Evolutionary conservation across 2,797 vertebrate species (phyloP).

Genomic region (Bradypodion ventrale): DNA sequence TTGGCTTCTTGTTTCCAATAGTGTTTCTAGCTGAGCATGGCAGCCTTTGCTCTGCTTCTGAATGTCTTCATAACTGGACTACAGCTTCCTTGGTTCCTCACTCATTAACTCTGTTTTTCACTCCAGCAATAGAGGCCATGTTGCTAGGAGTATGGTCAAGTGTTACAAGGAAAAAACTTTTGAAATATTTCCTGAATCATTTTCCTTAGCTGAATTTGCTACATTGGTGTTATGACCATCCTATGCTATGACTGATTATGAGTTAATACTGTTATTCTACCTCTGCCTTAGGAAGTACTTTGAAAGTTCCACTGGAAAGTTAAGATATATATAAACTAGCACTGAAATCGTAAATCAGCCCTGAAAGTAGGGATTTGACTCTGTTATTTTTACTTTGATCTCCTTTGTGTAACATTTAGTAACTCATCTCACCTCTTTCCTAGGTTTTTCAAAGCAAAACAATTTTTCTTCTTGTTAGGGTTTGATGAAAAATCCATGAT

Average conservation of each 20-base stretch:
- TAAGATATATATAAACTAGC: not conserved
- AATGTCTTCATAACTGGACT: not conserved
- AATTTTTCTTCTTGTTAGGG: constrained; percentile 27
- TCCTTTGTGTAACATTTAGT: constrained; percentile 9
- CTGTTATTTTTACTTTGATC: constrained; percentile 10
- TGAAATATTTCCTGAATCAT: too few species aligned
- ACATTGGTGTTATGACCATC: too few species aligned
- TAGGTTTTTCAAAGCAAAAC: constrained; percentile 45
- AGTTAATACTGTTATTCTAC: not conserved
- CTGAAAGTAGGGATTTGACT: constrained; percentile 28
- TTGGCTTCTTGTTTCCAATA: not conserved
- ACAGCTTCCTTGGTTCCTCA: not conserved
- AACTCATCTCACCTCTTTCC: constrained; percentile 31
- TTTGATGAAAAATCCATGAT: constrained; percentile 24
- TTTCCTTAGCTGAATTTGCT: too few species aligned
- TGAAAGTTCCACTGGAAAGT: not conserved
- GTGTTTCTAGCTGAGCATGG: not conserved
- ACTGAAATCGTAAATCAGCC: constrained; percentile 13
- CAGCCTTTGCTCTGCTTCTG: not conserved
- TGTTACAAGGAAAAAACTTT: too few species aligned
- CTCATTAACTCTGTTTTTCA: too few species aligned
- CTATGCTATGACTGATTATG: too few species aligned
- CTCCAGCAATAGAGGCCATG: too few species aligned
- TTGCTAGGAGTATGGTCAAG: too few species aligned
- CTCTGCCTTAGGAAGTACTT: not conserved